These are phyloP conservation scores for Coelopa frigida DNA, from an alignment of 1,140 invertebrate genomes.

Conservation along the genomic window DNA sequence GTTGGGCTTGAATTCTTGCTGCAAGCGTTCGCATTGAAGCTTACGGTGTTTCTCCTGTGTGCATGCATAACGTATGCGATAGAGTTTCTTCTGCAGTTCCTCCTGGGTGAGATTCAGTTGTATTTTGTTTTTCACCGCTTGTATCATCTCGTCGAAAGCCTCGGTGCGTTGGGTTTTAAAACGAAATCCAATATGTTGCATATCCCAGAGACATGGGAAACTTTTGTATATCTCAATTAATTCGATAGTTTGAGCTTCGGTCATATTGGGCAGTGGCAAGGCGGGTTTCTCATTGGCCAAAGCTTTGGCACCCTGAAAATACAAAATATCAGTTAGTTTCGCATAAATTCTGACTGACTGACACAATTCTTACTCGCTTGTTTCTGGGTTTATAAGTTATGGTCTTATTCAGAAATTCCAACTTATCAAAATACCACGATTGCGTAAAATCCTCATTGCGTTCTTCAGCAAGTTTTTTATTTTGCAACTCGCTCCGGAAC, in stretches of 20 bases:
- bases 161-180: constrained; percentile 9
- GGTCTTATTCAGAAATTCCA: constrained; percentile 2
- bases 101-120: background rate
- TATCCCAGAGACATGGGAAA: constrained; percentile 8
- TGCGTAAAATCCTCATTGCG: background rate
- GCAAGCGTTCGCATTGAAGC: background rate
- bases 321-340: background rate
- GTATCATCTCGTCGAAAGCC: background rate
- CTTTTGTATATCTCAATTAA: constrained; percentile 11
- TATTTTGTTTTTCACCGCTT: constrained; percentile 3
- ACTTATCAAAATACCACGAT: constrained; percentile 9
- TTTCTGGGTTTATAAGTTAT: background rate
- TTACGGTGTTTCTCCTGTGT: constrained; percentile 4
- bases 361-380: constrained; percentile 9
- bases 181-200: constrained; percentile 6
- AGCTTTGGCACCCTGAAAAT: too few species aligned
- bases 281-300: constrained; percentile 1
- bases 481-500: background rate
- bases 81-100: constrained; percentile 7
- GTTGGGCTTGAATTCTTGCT: background rate
- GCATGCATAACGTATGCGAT: constrained; percentile 6
- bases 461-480: background rate
- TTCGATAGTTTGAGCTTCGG: background rate
- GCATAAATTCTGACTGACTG: background rate
- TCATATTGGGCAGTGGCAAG: too few species aligned